phyloP scores from a whole-genome alignment of 2,113 vertebrate species.

The Protomyctophum bolini region DNA sequence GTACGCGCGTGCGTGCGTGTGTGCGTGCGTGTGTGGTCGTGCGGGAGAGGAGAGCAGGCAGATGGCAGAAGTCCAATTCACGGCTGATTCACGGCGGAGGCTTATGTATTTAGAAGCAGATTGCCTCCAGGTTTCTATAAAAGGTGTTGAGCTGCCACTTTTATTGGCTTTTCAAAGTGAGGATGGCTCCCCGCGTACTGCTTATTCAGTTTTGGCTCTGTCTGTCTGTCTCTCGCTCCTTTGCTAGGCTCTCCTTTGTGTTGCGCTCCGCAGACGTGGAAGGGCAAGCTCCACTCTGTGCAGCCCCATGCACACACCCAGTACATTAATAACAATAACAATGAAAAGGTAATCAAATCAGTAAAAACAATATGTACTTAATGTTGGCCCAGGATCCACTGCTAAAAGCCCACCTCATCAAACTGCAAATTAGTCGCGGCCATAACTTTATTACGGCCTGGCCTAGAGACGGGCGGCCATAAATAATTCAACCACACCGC shows the following conservation, averaged over 20 bases:
- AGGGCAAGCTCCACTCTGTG: conserved; percentile 2
- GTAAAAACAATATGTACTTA: conserved; percentile 83
- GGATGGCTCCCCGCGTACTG: conserved; percentile 53
- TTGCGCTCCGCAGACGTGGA: conserved; percentile 41
- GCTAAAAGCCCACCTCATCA: conserved; percentile 82
- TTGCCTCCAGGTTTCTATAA: conserved; percentile 68
- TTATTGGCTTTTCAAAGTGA: conserved; percentile 70
- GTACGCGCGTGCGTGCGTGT: background rate
- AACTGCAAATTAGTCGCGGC: conserved; percentile 80
- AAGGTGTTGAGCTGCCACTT: conserved; percentile 69
- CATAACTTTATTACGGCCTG: conserved; percentile 81
- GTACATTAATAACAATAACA: conserved; percentile 83
- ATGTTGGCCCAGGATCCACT: conserved; percentile 73
- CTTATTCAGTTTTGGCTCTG: conserved; percentile 50
- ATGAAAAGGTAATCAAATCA: conserved; percentile 81
- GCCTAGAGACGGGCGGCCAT: conserved; percentile 75
- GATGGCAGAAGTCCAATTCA: conserved; percentile 62
- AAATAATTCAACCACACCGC: conserved; percentile 84
- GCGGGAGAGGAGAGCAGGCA: conserved; percentile 3
- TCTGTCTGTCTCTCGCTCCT: conserved; percentile 50
- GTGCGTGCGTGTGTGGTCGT: conserved; percentile 1
- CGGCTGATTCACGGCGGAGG: conserved; percentile 56
- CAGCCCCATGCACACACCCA: conserved; percentile 47
- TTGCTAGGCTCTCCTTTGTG: conserved; percentile 46
- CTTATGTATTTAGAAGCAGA: conserved; percentile 62